Percentiles rank a stretch among this genome's conserved stretches.
phyloP scores from a whole-genome alignment of 2,888 invertebrate genomes.

The Drosophila mercatorum region DNA sequence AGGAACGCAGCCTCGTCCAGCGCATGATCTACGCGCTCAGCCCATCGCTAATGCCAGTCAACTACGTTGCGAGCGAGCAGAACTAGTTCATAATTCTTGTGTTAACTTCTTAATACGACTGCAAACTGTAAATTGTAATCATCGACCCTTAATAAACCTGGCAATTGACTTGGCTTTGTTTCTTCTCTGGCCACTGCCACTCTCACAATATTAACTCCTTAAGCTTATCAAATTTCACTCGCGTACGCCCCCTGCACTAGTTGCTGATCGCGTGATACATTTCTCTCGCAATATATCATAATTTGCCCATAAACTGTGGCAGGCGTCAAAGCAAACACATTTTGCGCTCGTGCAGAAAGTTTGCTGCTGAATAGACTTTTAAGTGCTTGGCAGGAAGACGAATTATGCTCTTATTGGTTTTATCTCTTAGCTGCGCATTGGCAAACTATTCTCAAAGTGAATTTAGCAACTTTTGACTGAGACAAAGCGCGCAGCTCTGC shows the following conservation, averaged over 20 bases:
- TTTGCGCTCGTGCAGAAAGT: neutral
- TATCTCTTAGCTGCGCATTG: neutral
- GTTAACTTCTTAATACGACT: neutral
- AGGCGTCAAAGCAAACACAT: neutral
- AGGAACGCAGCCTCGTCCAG: slow-evolving; percentile 27
- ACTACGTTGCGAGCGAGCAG: neutral
- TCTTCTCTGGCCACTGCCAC: slow-evolving; percentile 2
- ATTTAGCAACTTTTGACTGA: neutral
- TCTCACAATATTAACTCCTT: too few relatives aligned
- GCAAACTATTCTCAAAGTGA: neutral
- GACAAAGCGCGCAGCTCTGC: neutral
- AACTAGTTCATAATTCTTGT: neutral
- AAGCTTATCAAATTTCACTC: slow-evolving; percentile 45
- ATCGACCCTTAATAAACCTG: too few relatives aligned
- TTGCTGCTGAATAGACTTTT: neutral
- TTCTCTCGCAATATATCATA: neutral
- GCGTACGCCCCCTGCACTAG: neutral
- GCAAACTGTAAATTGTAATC: slow-evolving; percentile 12
- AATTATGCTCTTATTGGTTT: neutral
- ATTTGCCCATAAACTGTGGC: neutral
- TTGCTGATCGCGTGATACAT: slow-evolving; percentile 12
- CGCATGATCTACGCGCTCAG: slow-evolving; percentile 45
- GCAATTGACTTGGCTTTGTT: neutral
- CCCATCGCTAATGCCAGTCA: slow-evolving; percentile 31
- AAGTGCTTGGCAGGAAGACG: neutral